These are phyloP conservation scores for Sandelia bainsii DNA, from an alignment of 2,797 vertebrate species.

Conservation along the genomic window DNA sequence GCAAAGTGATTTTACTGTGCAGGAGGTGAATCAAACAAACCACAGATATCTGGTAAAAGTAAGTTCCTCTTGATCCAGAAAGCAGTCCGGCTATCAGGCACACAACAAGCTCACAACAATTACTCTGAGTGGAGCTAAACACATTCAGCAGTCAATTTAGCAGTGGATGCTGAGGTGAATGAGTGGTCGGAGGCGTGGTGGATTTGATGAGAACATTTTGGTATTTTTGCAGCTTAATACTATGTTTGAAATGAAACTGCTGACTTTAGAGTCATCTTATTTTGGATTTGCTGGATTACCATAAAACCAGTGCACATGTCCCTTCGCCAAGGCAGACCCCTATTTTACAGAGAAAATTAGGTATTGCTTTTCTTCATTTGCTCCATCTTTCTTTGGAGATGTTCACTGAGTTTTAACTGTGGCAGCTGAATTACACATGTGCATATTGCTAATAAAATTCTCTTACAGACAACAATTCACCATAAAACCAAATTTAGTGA, in stretches of 20 bases:
- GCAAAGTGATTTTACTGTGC: conserved; percentile 11
- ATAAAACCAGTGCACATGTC: conserved; percentile 69
- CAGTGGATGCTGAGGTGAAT: conserved; percentile 63
- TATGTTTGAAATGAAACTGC: conserved; percentile 75
- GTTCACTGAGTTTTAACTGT: conserved; percentile 6
- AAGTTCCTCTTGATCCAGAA: conserved; percentile 7
- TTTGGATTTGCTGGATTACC: conserved; percentile 73
- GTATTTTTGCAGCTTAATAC: conserved; percentile 79
- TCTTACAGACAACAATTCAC: background rate
- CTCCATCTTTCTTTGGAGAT: conserved; percentile 35
- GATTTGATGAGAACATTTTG: conserved; percentile 68
- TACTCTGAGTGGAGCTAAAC: conserved; percentile 39
- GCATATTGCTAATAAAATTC: conserved; percentile 32
- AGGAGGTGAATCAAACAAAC: conserved; percentile 31
- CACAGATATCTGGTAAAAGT: conserved; percentile 19
- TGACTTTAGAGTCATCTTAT: conserved; percentile 68
- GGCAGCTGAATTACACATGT: conserved; percentile 11
- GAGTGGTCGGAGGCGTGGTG: conserved; percentile 69
- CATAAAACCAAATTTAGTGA: conserved; percentile 8
- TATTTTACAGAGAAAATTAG: conserved; percentile 65
- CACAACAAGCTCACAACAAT: conserved; percentile 28
- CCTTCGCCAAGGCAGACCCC: conserved; percentile 36
- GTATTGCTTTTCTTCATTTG: conserved; percentile 40
- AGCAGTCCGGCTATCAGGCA: conserved; percentile 40
- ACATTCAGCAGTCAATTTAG: conserved; percentile 55